phyloP scores from a whole-genome alignment of 2,113 vertebrate species.

The Callocephalon fimbriatum region DNA sequence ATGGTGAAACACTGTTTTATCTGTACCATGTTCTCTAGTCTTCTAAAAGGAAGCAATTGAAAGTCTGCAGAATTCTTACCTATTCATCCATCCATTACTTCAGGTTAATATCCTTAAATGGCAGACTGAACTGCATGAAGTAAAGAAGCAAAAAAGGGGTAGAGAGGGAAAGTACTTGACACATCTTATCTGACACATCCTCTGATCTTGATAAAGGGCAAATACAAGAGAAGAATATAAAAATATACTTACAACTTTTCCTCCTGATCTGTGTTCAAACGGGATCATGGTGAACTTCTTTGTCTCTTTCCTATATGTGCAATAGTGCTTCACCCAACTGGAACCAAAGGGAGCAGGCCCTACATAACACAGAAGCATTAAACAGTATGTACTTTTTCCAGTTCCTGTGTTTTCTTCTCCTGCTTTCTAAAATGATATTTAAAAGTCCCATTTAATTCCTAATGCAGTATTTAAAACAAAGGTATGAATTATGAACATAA shows the following conservation, averaged over 20 bases:
- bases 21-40: neutral
- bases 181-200: neutral
- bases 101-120: neutral
- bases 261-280: constrained; percentile 94
- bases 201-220: neutral
- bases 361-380: constrained; percentile 46
- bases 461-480: neutral
- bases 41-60: neutral
- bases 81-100: neutral
- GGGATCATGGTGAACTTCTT: constrained; percentile 94
- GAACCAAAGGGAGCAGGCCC: constrained; percentile 97
- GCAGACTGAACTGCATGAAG: neutral
- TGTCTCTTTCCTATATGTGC: constrained; percentile 92
- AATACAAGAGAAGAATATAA: neutral
- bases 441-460: neutral
- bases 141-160: neutral
- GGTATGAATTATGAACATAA: neutral
- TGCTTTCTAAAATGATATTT: neutral
- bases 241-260: constrained; percentile 87
- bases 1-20: neutral
- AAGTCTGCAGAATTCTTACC: neutral
- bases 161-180: neutral
- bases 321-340: constrained; percentile 98
- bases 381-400: neutral
- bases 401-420: neutral